Evolutionary conservation across 2,888 invertebrate species (phyloP), one percentile per base, ranked within the genome.

Genomic region (Neocrepidodera transversa): DNA sequence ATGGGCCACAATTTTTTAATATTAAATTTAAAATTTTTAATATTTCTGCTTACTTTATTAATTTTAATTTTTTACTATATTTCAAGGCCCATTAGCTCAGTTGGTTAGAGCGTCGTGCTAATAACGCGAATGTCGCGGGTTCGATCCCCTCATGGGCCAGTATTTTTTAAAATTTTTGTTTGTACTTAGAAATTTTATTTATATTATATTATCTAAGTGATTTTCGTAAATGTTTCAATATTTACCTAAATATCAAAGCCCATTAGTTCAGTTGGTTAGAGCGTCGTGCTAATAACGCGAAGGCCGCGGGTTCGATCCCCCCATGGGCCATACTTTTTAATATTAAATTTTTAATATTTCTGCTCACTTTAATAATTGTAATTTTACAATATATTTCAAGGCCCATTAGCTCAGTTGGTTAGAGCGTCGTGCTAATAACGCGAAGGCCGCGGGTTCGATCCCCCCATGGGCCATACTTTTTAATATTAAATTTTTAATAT

Each of bases 211-310:
- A n/a, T n/a, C n/a, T n/a, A n/a, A n/a, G 23, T 23, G 23, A 5
- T 5, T 3, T 23, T 23, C 7, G 23, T 23, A 23, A 23, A 3
- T 23, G 3, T 23, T 23, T 5, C 3, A 23, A 23, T 23, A 5
- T 23, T 23, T 5, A 5, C 4, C 5, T 1, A 18, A 6, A 11
- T 11, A 18, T 14, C 14, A 1, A 48, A 86, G 86, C 86, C 86
- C 86, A 86, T 86, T 86, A 86, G 86, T 86, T 86, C 86, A 86
- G 86, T 86, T 86, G 86, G 86, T 86, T 86, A 86, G 86, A 86
- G 86, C 86, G 86, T 86, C 86, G 86, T 86, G 86, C 86, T 86
- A 86, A 86, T 86, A 86, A 86, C 86, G 86, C 86, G 86, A 86
- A 86, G 86, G 86, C 86, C 86, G 86, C 83, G 86, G 85, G 86